phyloP scores from a whole-genome alignment of 2,113 vertebrate species.

The Merops nubicus region DNA sequence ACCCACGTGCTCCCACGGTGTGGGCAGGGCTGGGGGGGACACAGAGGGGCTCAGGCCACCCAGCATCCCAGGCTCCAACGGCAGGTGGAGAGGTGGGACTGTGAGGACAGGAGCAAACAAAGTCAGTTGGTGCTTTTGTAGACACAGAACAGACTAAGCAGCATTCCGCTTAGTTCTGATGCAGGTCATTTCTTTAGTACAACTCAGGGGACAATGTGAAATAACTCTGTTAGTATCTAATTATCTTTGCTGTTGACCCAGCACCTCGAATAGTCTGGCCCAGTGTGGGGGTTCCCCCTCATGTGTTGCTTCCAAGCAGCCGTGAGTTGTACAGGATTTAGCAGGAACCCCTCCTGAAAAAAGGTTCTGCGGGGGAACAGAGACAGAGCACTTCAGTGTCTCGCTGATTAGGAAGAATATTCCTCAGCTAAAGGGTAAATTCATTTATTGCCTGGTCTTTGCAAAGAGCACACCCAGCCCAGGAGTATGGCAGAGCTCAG shows the following conservation, averaged over 20 bases:
- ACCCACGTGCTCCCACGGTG: fast-evolving
- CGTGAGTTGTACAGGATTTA: background rate
- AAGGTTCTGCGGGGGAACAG: background rate
- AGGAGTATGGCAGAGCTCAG: background rate
- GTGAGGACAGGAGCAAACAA: background rate
- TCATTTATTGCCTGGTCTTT: background rate
- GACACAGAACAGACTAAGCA: background rate
- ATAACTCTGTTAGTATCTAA: background rate
- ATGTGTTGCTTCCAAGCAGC: background rate
- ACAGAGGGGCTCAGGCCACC: background rate
- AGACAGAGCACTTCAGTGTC: background rate
- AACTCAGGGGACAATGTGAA: background rate
- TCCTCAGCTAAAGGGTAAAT: background rate
- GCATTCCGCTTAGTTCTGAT: background rate
- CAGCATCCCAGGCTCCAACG: background rate
- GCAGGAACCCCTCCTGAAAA: too few species aligned
- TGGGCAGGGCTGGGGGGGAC: background rate
- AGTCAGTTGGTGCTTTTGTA: background rate
- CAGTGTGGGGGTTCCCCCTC: background rate
- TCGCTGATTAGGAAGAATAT: background rate
- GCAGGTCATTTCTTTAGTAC: background rate
- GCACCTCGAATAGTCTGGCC: background rate
- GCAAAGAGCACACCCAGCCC: background rate
- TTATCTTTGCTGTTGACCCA: conserved; percentile 26
- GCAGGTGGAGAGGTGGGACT: background rate